Base-by-base conservation (phyloP, 2,888 invertebrate genomes). In the Epirrhoe tristata region DNA sequence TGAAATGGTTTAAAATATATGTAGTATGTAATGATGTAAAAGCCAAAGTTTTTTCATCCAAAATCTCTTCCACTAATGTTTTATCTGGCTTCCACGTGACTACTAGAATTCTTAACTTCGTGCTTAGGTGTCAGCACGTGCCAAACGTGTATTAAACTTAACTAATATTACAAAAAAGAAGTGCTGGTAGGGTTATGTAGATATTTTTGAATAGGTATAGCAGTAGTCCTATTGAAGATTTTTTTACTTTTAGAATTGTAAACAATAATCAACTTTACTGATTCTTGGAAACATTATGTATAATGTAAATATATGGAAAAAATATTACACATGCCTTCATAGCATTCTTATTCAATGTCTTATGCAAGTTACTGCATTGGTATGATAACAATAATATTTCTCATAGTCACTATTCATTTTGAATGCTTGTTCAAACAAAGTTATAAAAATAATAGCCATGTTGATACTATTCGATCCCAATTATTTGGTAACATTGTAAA, bases 371-470 rank as follows among this genome's bases (percentile, higher is more conserved):
- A 31, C 17, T 39, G 14, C 52, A 67, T n/a, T n/a, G 57, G 56
- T 61, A 60, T 67, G 67, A 55, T 58, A 64, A 61, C 61, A 67
- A 67, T 63, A 58, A 61, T 64, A 61, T 64, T 58, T 68, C 57
- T 46, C 12, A 61, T 61, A 57, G 46, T 54, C 48, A 60, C 57
- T 60, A 60, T 61, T 57, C 57, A 63, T 32, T 17, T 51, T 7
- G 24, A 58, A 51, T 68, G 64, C 24, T 68, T 74, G 61, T 63
- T 58, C 34, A 24, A 69, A 55, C 36, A 60, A 61, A 52, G 43
- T 53, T 54, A 57, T 63, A 56, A 60, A 36, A 60, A 62, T 46
- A 59, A 63, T 59, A 24, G 34, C 34, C 31, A 52, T 59, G 34
- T 62, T 66, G 16, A 61, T 58, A 10, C 7, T 17, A 57, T 53